These are phyloP conservation scores for Andrena bicolor DNA, from an alignment of 2,888 invertebrate species.

Conservation along the genomic window DNA sequence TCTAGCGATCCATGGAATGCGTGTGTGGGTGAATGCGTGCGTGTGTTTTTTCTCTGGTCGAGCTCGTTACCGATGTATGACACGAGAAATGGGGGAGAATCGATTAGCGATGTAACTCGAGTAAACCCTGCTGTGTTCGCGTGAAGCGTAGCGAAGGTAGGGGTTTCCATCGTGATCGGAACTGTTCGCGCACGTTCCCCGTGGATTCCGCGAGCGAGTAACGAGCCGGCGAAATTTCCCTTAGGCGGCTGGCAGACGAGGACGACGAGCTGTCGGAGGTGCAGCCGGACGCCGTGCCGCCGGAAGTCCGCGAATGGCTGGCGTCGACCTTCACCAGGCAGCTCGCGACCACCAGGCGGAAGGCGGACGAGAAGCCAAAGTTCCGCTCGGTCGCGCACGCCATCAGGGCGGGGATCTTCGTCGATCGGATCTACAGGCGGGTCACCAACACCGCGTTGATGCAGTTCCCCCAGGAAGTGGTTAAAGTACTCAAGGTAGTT, in stretches of 20 bases:
- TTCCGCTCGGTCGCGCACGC: conserved; percentile 98
- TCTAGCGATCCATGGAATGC: conserved; percentile 18
- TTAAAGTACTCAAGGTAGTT: conserved; percentile 93
- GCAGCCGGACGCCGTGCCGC: conserved; percentile 98
- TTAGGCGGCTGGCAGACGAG: conserved; percentile 93
- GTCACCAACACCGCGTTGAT: conserved; percentile 92
- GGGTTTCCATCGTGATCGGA: conserved; percentile 48
- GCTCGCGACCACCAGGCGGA: conserved; percentile 91
- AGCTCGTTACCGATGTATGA: conserved; percentile 1
- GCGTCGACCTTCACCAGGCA: conserved; percentile 98
- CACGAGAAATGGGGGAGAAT: conserved; percentile 1
- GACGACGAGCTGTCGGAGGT: conserved; percentile 98
- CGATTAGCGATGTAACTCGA: conserved; percentile 30
- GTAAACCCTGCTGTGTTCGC: conserved; percentile 16
- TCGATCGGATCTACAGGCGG: conserved; percentile 96
- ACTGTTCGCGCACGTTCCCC: conserved; percentile 30
- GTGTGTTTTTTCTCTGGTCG: conserved; percentile 3
- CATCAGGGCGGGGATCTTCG: conserved; percentile 98
- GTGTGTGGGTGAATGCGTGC: conserved; percentile 6
- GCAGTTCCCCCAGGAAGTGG: conserved; percentile 95
- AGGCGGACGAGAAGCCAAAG: conserved; percentile 93
- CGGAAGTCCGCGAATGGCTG: conserved; percentile 98
- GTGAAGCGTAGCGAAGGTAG: conserved; percentile 50
- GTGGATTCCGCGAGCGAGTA: conserved; percentile 24
- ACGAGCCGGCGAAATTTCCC: conserved; percentile 43